Percentiles rank a stretch among this genome's conserved stretches.
phyloP scores from a whole-genome alignment of 2,888 invertebrate genomes.

The Aquatica leii region DNA sequence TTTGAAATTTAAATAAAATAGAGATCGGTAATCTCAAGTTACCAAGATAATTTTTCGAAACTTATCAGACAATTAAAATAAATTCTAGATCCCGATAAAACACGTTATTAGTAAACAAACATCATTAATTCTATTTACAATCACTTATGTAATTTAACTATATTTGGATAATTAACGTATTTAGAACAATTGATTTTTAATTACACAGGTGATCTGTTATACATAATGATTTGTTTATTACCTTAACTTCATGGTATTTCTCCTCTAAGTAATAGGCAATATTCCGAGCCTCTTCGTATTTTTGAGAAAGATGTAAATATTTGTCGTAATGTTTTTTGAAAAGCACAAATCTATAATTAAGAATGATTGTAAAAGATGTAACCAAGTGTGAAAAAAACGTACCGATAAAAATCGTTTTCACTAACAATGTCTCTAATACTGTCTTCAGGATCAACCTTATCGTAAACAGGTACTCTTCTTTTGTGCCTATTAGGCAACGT shows the following conservation, averaged over 20 bases:
- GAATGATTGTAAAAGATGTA: background rate
- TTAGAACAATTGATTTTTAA: too few relatives aligned
- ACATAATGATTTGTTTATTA: conserved; percentile 51
- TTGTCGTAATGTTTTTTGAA: conserved; percentile 72
- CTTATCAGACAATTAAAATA: too few relatives aligned
- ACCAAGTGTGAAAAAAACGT: conserved; percentile 14
- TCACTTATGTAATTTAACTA: too few relatives aligned
- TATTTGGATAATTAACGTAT: too few relatives aligned
- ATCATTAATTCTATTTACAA: too few relatives aligned
- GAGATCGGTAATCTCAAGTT: too few relatives aligned
- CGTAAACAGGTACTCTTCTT: conserved; percentile 60
- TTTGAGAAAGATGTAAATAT: conserved; percentile 68
- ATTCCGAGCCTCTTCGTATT: conserved; percentile 69
- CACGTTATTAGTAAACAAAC: too few relatives aligned
- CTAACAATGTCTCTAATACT: conserved; percentile 70
- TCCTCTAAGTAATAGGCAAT: conserved; percentile 70
- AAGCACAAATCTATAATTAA: conserved; percentile 64
- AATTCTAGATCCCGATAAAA: too few relatives aligned
- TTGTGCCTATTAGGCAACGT: conserved; percentile 46
- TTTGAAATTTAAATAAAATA: too few relatives aligned
- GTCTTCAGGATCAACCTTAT: conserved; percentile 69
- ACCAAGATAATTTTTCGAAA: too few relatives aligned
- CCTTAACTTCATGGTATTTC: conserved; percentile 72
- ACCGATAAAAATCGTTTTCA: conserved; percentile 71
- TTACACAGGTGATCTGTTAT: too few relatives aligned